These are phyloP conservation scores for Epinotia demarniana DNA, from an alignment of 2,888 invertebrate species.

Conservation along the genomic window DNA sequence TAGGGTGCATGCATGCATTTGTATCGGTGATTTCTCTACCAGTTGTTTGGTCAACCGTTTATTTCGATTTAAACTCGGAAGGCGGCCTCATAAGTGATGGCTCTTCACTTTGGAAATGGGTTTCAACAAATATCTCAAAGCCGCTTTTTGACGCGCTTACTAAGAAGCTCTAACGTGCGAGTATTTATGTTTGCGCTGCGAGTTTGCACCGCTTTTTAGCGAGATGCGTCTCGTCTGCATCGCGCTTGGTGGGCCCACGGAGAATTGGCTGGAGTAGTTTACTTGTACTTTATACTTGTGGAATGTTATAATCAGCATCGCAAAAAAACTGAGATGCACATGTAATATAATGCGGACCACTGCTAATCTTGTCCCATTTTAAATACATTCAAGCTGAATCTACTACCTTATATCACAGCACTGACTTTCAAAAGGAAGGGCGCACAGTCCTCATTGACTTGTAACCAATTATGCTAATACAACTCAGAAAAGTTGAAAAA, in stretches of 20 bases:
- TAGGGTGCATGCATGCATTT: slow-evolving; percentile 7
- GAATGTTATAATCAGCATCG: background rate
- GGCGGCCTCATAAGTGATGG: slow-evolving; percentile 38
- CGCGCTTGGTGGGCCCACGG: background rate
- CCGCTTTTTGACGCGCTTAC: slow-evolving; percentile 33
- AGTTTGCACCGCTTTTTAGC: background rate
- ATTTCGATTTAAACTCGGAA: slow-evolving; percentile 40
- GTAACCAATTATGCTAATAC: too few species aligned
- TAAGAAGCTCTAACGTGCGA: slow-evolving; percentile 27
- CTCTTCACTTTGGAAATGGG: slow-evolving; percentile 38
- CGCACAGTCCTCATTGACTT: too few species aligned
- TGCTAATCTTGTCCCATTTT: too few species aligned
- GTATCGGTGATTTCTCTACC: background rate
- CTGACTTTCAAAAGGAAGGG: too few species aligned
- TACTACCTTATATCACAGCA: too few species aligned
- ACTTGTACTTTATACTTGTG: background rate
- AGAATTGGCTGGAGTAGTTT: too few species aligned
- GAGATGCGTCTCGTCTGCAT: background rate
- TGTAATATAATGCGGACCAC: too few species aligned
- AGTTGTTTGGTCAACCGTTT: slow-evolving; percentile 19
- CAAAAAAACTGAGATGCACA: background rate
- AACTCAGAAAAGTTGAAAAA: too few species aligned
- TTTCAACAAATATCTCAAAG: slow-evolving; percentile 38
- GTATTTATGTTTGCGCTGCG: slow-evolving; percentile 23
- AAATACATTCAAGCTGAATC: too few species aligned